Conservation (phyloP, 2,113 vertebrate genomes). For the Orientallactaga bullata region DNA sequence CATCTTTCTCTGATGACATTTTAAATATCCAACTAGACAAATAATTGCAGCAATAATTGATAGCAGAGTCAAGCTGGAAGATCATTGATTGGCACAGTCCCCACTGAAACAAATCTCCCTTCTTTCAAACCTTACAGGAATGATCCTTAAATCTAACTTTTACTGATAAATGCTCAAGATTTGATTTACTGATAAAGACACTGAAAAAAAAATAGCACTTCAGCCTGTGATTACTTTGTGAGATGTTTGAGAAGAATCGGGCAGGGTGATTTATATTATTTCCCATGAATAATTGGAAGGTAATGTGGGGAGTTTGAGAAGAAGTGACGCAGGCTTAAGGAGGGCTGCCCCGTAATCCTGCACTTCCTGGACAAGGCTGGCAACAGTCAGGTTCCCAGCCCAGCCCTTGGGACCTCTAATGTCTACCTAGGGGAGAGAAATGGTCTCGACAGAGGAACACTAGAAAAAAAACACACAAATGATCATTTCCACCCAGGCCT, state of each 20-base stretch:
- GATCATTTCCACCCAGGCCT: not conserved
- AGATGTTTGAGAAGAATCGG: constrained; percentile 79
- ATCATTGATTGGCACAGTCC: constrained; percentile 92
- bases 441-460: not conserved
- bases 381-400: not conserved
- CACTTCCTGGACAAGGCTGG: constrained; percentile 33
- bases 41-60: constrained; percentile 94
- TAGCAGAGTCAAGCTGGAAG: constrained; percentile 89
- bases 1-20: constrained; percentile 94
- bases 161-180: constrained; percentile 89
- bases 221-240: constrained; percentile 83
- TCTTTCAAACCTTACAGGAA: constrained; percentile 89
- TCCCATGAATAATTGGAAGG: constrained; percentile 80
- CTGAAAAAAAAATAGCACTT: constrained; percentile 77
- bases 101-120: constrained; percentile 88
- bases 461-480: not conserved
- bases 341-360: constrained; percentile 60
- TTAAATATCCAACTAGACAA: constrained; percentile 94
- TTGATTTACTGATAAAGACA: constrained; percentile 87
- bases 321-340: constrained; percentile 28
- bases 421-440: not conserved
- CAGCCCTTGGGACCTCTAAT: not conserved
- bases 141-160: constrained; percentile 90
- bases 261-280: constrained; percentile 80
- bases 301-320: constrained; percentile 49